Percentiles rank a stretch among this genome's conserved stretches.
These are phyloP conservation scores for Octodon degus DNA, from an alignment of 2,113 vertebrate species.

Conservation along the genomic window DNA sequence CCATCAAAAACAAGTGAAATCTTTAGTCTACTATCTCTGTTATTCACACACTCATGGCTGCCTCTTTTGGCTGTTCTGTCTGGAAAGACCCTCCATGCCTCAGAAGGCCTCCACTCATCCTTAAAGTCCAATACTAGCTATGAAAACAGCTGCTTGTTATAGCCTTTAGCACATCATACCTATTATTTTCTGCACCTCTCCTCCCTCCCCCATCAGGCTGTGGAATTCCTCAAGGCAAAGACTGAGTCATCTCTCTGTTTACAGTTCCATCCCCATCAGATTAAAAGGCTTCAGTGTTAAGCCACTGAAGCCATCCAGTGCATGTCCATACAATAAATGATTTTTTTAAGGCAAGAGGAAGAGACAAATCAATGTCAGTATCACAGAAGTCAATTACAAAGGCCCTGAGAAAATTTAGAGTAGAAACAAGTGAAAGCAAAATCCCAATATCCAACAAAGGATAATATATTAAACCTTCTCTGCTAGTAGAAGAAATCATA, in stretches of 20 bases:
- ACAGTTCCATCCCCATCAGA: not conserved
- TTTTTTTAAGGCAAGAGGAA: not conserved
- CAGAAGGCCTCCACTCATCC: not conserved
- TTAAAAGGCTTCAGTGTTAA: not conserved
- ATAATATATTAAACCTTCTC: not conserved
- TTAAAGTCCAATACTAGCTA: not conserved
- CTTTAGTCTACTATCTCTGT: not conserved
- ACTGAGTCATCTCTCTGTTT: not conserved
- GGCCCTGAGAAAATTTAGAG: not conserved
- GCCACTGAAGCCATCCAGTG: not conserved
- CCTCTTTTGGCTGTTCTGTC: not conserved
- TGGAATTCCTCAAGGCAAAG: not conserved
- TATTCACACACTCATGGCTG: not conserved
- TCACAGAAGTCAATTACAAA: slow-evolving; percentile 2
- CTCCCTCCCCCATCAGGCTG: not conserved
- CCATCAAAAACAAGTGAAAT: not conserved
- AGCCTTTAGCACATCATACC: not conserved
- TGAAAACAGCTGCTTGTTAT: not conserved
- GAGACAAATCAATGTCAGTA: not conserved
- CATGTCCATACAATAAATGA: not conserved
- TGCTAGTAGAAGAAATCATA: not conserved
- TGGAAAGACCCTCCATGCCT: not conserved
- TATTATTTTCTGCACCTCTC: slow-evolving; percentile 3
- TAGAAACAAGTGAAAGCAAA: not conserved
- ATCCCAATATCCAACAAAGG: slow-evolving; percentile 44